Base-by-base conservation (phyloP, 1,140 invertebrate genomes). In the Camponotus pennsylvanicus region DNA sequence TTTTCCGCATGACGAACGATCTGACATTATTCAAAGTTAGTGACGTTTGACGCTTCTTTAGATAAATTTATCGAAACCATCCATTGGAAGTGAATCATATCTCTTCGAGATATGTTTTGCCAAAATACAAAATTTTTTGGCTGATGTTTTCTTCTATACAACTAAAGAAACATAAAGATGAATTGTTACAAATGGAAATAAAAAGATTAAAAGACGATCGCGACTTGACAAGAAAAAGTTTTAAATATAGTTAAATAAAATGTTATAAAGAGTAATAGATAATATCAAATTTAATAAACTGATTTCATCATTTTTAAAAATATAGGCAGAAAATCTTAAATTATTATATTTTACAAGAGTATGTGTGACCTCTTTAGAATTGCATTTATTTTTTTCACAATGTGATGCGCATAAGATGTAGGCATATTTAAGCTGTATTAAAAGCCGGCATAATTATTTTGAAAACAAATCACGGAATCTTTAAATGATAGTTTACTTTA, bases 401-500 rank as follows among this genome's bases (percentile, higher is more conserved):
- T 37, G 32, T 42, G 6, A 32, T 3, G 27, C 27, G 34, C 67
- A 27, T 13, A 57, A 49, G 6, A 18, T 32, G 11, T 7, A 75
- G 73, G 11, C 32, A 7, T 83, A 75, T 75, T 82, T 75, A 63
- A n/a, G 8, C 45, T 52, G 57, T 45, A 52, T 63, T 61, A 42
- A 37, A 40, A 61, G 21, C 64, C 2, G 11, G 40, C n/a, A 49
- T 37, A 18, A 63, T 86, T 71, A 78, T 21, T 2, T 18, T 27
- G 13, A 76, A 76, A 83, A 69, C 37, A 59, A 21, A 71, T 11
- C 57, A 15, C 71, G 70, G 67, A 61, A 40, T 18, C 40, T 8
- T n/a, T 32, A 6, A 32, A 52, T 34, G 55, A 8, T 15, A 61
- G 64, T 83, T 86, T 86, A 85, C 83, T 86, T 90, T 73, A 67